Percentiles rank a stretch among this genome's conserved stretches.
Conservation (phyloP, 1,140 invertebrate genomes). For the Brachionus sp. region DNA sequence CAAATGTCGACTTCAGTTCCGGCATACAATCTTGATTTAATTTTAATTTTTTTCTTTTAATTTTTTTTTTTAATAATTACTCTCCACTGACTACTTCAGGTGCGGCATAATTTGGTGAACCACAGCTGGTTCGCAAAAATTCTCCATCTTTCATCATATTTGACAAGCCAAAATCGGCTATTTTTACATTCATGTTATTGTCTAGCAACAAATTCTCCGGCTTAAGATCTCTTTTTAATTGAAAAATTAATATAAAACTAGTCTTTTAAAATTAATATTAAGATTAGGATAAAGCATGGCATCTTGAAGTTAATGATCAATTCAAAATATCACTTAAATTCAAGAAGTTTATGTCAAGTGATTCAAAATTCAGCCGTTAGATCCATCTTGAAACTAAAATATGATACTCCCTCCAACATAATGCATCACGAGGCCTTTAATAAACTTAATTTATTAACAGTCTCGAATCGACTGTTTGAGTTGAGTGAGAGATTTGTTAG, state of each 20-base stretch:
- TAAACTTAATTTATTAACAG: too few species aligned
- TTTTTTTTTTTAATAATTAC: conserved; percentile 53
- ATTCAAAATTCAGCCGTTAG: too few species aligned
- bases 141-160: conserved; percentile 99
- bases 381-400: too few species aligned
- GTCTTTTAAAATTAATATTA: too few species aligned
- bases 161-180: conserved; percentile 97
- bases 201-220: conserved; percentile 95
- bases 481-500: too few species aligned
- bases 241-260: too few species aligned
- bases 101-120: conserved; percentile 98
- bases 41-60: conserved; percentile 48
- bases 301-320: too few species aligned
- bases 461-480: too few species aligned
- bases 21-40: conserved; percentile 71
- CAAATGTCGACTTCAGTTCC: conserved; percentile 97
- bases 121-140: conserved; percentile 95
- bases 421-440: too few species aligned
- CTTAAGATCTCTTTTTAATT: conserved; percentile 56
- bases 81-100: conserved; percentile 99
- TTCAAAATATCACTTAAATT: too few species aligned
- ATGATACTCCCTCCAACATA: too few species aligned
- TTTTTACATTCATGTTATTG: conserved; percentile 95
- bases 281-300: not conserved
- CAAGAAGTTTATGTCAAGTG: too few species aligned